Percentiles rank a stretch among this genome's conserved stretches.
Conservation (phyloP, 2,797 vertebrate species). For the Acrossocheilus wenchowensis region DNA sequence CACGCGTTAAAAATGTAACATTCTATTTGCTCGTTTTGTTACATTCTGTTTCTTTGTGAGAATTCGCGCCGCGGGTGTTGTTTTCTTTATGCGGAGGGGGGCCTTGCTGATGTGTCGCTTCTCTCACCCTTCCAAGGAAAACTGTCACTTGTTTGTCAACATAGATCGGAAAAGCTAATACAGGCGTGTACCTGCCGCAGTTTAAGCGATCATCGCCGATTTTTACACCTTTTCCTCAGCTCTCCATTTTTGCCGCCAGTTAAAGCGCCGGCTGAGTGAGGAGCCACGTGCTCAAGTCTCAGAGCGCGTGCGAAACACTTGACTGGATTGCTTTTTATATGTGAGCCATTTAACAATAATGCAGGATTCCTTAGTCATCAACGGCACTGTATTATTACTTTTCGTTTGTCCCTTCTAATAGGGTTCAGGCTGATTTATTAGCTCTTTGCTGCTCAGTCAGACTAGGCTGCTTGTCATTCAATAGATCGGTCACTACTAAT, state of each 20-base stretch:
- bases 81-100: constrained; percentile 40
- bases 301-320: constrained; percentile 37
- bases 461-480: neutral
- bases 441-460: neutral
- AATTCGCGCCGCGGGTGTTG: constrained; percentile 54
- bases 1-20: neutral
- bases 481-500: neutral
- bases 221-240: constrained; percentile 7
- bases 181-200: neutral
- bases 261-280: constrained; percentile 53
- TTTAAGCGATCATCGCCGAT: neutral
- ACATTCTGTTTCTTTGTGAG: neutral
- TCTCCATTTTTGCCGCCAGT: constrained; percentile 36
- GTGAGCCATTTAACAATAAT: neutral
- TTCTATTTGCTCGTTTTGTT: neutral
- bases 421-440: neutral
- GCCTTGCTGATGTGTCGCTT: constrained; percentile 60
- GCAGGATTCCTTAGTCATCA: neutral
- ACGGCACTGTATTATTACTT: neutral
- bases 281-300: constrained; percentile 64
- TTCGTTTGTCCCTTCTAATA: neutral
- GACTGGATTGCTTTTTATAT: neutral
- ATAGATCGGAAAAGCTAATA: constrained; percentile 27
- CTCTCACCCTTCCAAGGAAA: constrained; percentile 48
- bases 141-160: constrained; percentile 57